Evolutionary conservation across 2,888 invertebrate genomes (phyloP).

Genomic region (Rugalucina vietnamica): DNA sequence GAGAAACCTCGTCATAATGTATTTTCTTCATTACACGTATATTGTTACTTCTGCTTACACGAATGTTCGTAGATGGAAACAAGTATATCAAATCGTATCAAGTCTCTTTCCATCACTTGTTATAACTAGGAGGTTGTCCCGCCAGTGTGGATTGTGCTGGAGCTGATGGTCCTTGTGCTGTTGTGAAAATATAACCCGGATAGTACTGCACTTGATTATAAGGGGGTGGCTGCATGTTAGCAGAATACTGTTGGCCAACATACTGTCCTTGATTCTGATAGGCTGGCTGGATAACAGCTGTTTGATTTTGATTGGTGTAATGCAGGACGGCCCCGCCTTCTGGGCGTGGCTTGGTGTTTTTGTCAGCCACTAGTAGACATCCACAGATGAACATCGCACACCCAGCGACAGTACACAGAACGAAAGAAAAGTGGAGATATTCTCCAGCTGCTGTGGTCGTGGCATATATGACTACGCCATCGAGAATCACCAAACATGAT

Average conservation of each 20-base stretch:
- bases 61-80: too few species aligned
- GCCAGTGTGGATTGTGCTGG: too few species aligned
- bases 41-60: too few species aligned
- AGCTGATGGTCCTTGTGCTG: background rate
- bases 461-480: background rate
- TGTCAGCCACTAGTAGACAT: slow-evolving; percentile 3
- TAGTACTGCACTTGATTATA: background rate
- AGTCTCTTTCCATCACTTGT: too few species aligned
- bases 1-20: too few species aligned
- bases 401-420: background rate
- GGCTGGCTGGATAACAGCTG: background rate
- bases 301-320: background rate
- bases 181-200: background rate
- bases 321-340: background rate
- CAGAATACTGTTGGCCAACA: background rate
- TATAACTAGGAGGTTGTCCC: too few species aligned
- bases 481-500: background rate
- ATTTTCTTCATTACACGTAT: too few species aligned
- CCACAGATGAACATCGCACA: background rate
- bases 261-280: background rate
- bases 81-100: too few species aligned
- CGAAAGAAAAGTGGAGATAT: background rate
- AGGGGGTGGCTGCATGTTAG: background rate
- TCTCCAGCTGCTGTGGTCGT: background rate
- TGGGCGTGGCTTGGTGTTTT: background rate